phyloP scores from a whole-genome alignment of 2,888 invertebrate species.

The Glomeris marginata region DNA sequence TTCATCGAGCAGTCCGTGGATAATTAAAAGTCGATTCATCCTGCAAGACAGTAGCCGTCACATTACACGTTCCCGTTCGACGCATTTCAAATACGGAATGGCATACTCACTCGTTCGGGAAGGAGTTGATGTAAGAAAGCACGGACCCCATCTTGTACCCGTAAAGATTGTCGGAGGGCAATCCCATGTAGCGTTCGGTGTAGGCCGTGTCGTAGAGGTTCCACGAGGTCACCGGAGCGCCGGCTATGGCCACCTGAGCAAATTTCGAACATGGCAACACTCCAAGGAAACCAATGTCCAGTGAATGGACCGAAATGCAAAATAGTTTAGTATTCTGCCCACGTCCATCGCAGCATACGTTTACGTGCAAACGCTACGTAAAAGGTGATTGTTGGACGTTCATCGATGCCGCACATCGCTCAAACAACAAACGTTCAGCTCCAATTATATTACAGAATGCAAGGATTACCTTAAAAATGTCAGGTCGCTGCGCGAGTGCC shows the following conservation, averaged over 20 bases:
- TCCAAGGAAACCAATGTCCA: too few relatives aligned
- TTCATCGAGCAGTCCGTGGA: slow-evolving; percentile 96
- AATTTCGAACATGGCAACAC: too few relatives aligned
- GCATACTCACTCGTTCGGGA: slow-evolving; percentile 74
- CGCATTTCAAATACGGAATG: slow-evolving; percentile 2
- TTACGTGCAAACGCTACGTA: too few relatives aligned
- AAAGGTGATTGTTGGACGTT: too few relatives aligned
- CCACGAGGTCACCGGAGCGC: slow-evolving; percentile 97
- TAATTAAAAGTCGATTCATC: slow-evolving; percentile 61
- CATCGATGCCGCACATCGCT: too few relatives aligned
- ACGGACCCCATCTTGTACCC: slow-evolving; percentile 78
- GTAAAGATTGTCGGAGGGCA: slow-evolving; percentile 52
- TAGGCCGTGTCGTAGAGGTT: slow-evolving; percentile 95
- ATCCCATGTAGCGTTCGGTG: slow-evolving; percentile 93
- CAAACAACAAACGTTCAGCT: too few relatives aligned
- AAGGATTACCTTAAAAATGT: slow-evolving; percentile 73
- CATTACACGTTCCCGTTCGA: too few relatives aligned
- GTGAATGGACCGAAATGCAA: too few relatives aligned
- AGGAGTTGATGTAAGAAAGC: slow-evolving; percentile 63
- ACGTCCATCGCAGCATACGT: too few relatives aligned
- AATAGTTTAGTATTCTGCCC: too few relatives aligned
- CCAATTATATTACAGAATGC: too few relatives aligned
- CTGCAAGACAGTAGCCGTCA: slow-evolving; percentile 21
- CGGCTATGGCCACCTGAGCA: slow-evolving; percentile 65
- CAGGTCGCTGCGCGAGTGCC: slow-evolving; percentile 80